Evolutionary conservation across 2,113 vertebrate species (phyloP).

Genomic region (Channa argus): DNA sequence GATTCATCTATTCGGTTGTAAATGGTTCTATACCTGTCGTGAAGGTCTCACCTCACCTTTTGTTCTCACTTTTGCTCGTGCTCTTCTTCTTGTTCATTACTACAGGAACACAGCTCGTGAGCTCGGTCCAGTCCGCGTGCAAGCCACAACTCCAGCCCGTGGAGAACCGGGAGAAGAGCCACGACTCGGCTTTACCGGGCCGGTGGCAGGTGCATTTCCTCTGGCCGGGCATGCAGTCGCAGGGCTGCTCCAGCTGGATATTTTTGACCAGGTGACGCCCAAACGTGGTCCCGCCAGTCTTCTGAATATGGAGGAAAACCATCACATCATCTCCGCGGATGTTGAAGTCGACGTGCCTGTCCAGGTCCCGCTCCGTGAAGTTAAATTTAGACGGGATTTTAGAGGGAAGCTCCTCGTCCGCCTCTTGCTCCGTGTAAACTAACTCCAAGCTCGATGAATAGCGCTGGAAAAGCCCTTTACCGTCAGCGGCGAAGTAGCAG

Average conservation of each 20-base stretch:
- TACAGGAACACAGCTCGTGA: constrained; percentile 89
- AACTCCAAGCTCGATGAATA: constrained; percentile 40
- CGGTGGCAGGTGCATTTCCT: constrained; percentile 95
- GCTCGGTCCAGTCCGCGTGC: constrained; percentile 93
- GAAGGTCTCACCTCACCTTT: constrained; percentile 66
- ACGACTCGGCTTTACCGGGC: constrained; percentile 91
- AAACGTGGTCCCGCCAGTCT: constrained; percentile 96
- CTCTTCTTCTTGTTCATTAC: constrained; percentile 90
- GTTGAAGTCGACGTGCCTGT: constrained; percentile 87
- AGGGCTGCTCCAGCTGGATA: constrained; percentile 94
- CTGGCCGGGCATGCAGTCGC: constrained; percentile 91
- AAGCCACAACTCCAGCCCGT: constrained; percentile 93
- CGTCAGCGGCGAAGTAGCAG: constrained; percentile 76
- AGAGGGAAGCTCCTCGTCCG: constrained; percentile 78
- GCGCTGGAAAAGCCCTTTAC: constrained; percentile 56
- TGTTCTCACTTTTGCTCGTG: constrained; percentile 30
- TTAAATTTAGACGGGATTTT: constrained; percentile 84
- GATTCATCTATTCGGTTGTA: neutral
- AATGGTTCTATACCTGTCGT: neutral
- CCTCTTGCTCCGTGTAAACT: constrained; percentile 73
- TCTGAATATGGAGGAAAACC: constrained; percentile 96
- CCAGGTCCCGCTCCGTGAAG: constrained; percentile 89
- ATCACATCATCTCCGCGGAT: constrained; percentile 93
- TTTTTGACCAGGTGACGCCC: constrained; percentile 94
- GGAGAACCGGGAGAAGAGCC: constrained; percentile 93